Evolutionary conservation across 2,888 invertebrate genomes (phyloP).

Genomic region (Epinotia demarniana): DNA sequence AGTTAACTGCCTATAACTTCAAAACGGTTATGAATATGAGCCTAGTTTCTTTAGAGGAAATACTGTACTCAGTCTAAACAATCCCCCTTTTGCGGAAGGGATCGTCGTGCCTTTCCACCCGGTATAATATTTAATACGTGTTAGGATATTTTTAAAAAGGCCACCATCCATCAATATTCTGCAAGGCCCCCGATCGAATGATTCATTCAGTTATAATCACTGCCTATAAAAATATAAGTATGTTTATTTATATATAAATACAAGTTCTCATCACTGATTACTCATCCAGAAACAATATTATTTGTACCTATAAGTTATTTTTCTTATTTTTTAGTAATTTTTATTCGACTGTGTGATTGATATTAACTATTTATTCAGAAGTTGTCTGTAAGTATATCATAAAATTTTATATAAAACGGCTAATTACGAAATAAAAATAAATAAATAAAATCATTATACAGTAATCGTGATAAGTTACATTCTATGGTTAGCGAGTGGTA

Average conservation of each 20-base stretch:
- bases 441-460: constrained; percentile 20
- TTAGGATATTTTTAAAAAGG: constrained; percentile 22
- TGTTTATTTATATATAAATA: constrained; percentile 53
- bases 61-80: no score
- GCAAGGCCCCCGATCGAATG: constrained; percentile 11
- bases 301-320: neutral
- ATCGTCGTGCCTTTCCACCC: no score
- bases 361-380: constrained; percentile 21
- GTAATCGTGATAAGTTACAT: constrained; percentile 31
- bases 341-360: neutral
- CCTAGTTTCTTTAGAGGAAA: no score
- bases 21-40: no score
- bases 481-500: constrained; percentile 12
- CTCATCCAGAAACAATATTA: constrained; percentile 1
- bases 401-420: constrained; percentile 41
- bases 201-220: constrained; percentile 29
- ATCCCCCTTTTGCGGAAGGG: no score
- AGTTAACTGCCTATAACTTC: no score
- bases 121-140: constrained; percentile 35
- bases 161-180: constrained; percentile 18
- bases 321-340: neutral
- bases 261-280: constrained; percentile 46
- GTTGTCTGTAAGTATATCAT: constrained; percentile 31
- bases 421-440: constrained; percentile 14
- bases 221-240: constrained; percentile 35